These are phyloP conservation scores for Apteryx mantelli DNA, from an alignment of 2,113 vertebrate species.

Conservation along the genomic window DNA sequence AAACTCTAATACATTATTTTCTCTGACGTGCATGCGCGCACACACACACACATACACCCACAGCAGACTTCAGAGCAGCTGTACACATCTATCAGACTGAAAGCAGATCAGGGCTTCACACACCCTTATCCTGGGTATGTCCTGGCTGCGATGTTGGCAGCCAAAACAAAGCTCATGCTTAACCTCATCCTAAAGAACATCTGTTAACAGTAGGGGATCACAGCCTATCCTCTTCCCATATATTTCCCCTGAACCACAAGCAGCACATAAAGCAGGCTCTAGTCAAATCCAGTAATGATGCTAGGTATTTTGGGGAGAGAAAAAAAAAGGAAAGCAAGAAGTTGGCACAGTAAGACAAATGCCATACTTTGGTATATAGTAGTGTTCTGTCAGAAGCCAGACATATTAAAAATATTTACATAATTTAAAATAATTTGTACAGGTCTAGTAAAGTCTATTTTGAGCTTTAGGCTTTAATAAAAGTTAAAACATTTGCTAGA, in stretches of 20 bases:
- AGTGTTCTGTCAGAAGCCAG: slow-evolving; percentile 75
- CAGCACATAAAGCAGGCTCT: slow-evolving; percentile 61
- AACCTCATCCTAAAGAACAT: slow-evolving; percentile 31
- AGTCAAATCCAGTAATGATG: slow-evolving; percentile 63
- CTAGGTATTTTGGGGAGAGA: slow-evolving; percentile 61
- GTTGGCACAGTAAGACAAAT: slow-evolving; percentile 45
- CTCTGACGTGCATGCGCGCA: background rate
- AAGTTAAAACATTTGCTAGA: slow-evolving; percentile 72
- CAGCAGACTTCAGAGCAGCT: slow-evolving; percentile 62
- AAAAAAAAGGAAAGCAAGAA: slow-evolving; percentile 42
- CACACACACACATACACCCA: background rate
- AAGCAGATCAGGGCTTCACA: slow-evolving; percentile 56
- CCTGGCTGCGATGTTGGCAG: slow-evolving; percentile 44
- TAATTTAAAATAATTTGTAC: slow-evolving; percentile 81
- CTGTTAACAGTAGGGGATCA: background rate
- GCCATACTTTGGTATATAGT: slow-evolving; percentile 72
- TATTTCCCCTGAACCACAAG: slow-evolving; percentile 37
- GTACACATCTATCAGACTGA: slow-evolving; percentile 31
- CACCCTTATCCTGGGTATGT: slow-evolving; percentile 27
- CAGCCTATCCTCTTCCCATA: background rate
- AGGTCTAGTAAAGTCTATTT: slow-evolving; percentile 78
- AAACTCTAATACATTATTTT: background rate
- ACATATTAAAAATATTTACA: slow-evolving; percentile 80
- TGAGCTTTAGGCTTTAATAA: slow-evolving; percentile 67
- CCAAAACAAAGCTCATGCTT: slow-evolving; percentile 26